Base-by-base conservation (phyloP, 2,888 invertebrate genomes). In the Cordilura impudica region DNA sequence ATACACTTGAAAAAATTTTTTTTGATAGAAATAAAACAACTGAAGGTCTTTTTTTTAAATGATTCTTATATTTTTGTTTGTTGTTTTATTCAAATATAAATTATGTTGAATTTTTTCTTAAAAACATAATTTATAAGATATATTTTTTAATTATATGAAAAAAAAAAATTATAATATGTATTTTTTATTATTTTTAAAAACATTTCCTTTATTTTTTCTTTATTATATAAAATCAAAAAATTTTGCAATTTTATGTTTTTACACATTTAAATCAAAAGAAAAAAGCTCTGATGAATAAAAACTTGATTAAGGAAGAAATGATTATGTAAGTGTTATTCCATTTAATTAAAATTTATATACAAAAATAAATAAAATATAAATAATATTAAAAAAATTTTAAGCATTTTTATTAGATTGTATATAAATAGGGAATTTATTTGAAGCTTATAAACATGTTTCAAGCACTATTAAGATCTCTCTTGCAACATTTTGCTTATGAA, bases 311-410 rank as follows among this genome's bases (percentile, higher is more conserved):
- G 63, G 47, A 81, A 81, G 72, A 80, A 84, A 84, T 84, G 83
- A 87, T 83, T 87, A 85, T 86, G 85, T 86, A 88, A 88, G 87
- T 87, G 87, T 87, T 87, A 87, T 87, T 88, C 78, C 86, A 85
- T 87, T 87, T 87, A 84, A 87, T 86, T 87, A 85, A 81, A 83
- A 82, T 83, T 83, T 83, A 83, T 83, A 83, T 81, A 79, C 75
- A 82, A 80, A 78, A 79, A 74, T 72, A 78, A 77, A 81, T 71
- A 80, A 69, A 75, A 81, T 72, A 80, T 71, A 76, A 82, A 76
- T 70, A 67, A 74, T 58, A 71, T 78, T 54, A 53, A 66, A 72
- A 53, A 61, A n/a, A n/a, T n/a, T n/a, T n/a, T n/a, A n/a, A n/a
- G n/a, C n/a, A n/a, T n/a, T n/a, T n/a, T n/a, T n/a, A n/a, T n/a